Base-by-base conservation (phyloP, 2,113 vertebrate genomes). In the Colossoma macropomum region DNA sequence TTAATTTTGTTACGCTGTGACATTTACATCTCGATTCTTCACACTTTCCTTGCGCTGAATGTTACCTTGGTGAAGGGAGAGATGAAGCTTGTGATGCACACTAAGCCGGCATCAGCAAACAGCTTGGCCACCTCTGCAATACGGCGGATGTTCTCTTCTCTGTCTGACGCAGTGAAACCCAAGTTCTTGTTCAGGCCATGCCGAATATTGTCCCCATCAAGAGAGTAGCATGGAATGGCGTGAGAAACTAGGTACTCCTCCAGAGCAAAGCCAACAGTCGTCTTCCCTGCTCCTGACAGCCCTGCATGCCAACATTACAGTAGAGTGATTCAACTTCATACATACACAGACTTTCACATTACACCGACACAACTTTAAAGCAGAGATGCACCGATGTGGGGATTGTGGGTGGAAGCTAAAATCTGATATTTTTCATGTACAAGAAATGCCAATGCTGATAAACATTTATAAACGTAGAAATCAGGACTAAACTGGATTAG, bases 51-150 rank as follows among this genome's bases (percentile, higher is more conserved):
- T 21, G 6, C 3, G 54, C 28, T 34, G 50, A 25, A 73, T 32
- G n/a, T 3, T 66, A 98, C 98, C 97, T 97, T 97, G 0, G 93
- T 0, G 0, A 96, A 99, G 0, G 98, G 98, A 63, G 98, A 99
- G 70, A 99, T 99, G 88, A 99, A 99, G 88, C 98, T 99, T 12
- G 98, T 98, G 60, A 99, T 95, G 92, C 98, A 99, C 83, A 99
- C 94, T 0, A 99, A 94, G 16, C 98, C 98, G 0, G 97, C 98
- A 0, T 99, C 98, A 0, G 98, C 98, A 30, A 99, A 99, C 32
- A 99, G 91, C 88, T 90, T 96, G 74, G 98, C 97, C 89, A 99
- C 98, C 88, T 99, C 98, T 0, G 98, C 97, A 0, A 99, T 92
- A 45, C 98, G 96, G 1, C 98, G 95, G 85, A 99, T 97, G 80